phyloP scores from a whole-genome alignment of 1,140 invertebrate species.

The Drosophila dunni region DNA sequence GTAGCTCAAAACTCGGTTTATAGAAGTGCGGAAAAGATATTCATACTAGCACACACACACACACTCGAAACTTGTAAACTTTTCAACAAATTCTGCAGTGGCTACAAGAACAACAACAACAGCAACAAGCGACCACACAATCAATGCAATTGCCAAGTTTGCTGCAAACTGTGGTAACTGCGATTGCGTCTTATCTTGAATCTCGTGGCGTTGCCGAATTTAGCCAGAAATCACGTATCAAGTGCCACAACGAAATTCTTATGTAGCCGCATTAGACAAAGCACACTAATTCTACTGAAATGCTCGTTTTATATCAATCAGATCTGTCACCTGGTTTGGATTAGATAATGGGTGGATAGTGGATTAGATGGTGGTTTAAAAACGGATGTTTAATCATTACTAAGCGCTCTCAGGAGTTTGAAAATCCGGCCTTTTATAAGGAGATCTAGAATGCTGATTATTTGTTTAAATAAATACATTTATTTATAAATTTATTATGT shows the following conservation, averaged over 20 bases:
- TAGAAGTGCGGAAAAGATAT: conserved; percentile 61
- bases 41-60: background rate
- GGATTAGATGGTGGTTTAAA: too few species aligned
- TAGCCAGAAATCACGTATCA: conserved; percentile 63
- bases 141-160: conserved; percentile 63
- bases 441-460: too few species aligned
- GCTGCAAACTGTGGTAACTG: conserved; percentile 2
- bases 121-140: conserved; percentile 40
- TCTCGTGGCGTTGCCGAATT: conserved; percentile 39
- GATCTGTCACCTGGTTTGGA: too few species aligned
- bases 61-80: conserved; percentile 23
- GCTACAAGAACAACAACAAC: conserved; percentile 9
- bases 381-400: too few species aligned
- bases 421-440: too few species aligned
- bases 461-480: too few species aligned
- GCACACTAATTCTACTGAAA: conserved; percentile 48
- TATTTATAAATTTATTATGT: too few species aligned
- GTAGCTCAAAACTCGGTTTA: conserved; percentile 41
- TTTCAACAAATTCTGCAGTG: conserved; percentile 25
- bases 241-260: conserved; percentile 29
- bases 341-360: too few species aligned
- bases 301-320: conserved; percentile 1
- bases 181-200: conserved; percentile 54
- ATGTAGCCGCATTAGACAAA: background rate
- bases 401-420: too few species aligned